Base-by-base conservation (phyloP, 1,140 invertebrate species). In the Semibalanus balanoides region DNA sequence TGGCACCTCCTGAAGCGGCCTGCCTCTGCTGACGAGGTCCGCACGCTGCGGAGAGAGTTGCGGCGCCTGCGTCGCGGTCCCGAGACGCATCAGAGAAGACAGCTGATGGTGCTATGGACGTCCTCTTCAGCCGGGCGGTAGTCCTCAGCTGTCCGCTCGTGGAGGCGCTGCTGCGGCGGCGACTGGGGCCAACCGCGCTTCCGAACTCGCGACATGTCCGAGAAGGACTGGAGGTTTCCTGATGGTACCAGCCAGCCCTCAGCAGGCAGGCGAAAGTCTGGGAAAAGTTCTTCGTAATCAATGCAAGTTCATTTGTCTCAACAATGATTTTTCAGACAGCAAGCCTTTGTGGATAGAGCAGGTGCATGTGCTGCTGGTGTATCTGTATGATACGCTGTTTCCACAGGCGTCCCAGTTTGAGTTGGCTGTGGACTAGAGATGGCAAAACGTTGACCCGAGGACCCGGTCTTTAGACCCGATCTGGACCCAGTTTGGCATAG, bases 281-380 rank as follows among this genome's bases (percentile, higher is more conserved):
- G 91, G 93, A 80, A 88, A 91, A 79, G 86, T 93, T 76, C 84
- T 91, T 74, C 87, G 87, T 76, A 85, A 89, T 79, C 89, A 87
- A 80, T 92, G 91, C 79, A 93, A 93, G 84, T 94, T 94, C 81
- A 88, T 93, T 73, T 94, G 92, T 82, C 84, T 94, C n/a, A 94
- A 94, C 83, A 92, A 94, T 77, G 91, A 94, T 80, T 86, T 94
- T 82, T 75, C 72, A 22, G 89, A 92, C 79, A 86, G 89, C 31
- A 81, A 81, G 9, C 85, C 86, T n/a, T 85, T 87, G 5, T 89
- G 91, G 73, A 90, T 90, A 80, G 88, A 89, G 80, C 83, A 92
- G 75, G 87, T 93, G 9, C 87, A 88, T 74, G 88, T 90, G 31
- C 83, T 93, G 11, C 83, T 93, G 0, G 87, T 88, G 76, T 91